Percentiles rank a stretch among this genome's conserved stretches.
Evolutionary conservation across 1,140 invertebrate species (phyloP).

Genomic region (Hetaerina americana): DNA sequence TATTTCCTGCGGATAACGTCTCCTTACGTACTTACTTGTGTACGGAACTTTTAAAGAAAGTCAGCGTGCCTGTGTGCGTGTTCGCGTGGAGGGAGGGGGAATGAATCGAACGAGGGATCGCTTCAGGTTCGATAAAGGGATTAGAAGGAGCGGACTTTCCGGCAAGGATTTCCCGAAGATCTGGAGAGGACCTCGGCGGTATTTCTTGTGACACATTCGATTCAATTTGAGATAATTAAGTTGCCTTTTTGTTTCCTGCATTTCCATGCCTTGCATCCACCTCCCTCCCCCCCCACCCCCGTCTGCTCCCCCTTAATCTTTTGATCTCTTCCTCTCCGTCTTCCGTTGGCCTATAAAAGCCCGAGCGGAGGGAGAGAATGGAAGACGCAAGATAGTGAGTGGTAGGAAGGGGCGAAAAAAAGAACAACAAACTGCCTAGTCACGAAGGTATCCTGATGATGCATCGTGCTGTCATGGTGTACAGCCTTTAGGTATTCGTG

Average conservation of each 20-base stretch:
- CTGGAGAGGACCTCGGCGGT: not conserved
- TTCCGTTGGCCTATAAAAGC: too few species aligned
- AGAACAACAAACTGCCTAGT: not conserved
- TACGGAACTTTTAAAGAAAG: not conserved
- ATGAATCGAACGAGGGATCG: too few species aligned
- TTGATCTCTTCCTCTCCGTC: not conserved
- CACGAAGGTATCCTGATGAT: not conserved
- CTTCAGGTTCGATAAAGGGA: too few species aligned
- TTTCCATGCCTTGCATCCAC: too few species aligned
- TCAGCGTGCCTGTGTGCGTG: not conserved
- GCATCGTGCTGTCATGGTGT: not conserved
- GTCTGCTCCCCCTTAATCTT: not conserved
- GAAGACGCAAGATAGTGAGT: too few species aligned
- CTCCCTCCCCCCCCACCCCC: not conserved
- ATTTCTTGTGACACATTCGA: not conserved
- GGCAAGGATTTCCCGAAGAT: not conserved
- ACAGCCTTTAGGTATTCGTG: not conserved
- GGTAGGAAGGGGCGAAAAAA: not conserved
- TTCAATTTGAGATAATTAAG: conserved; percentile 1
- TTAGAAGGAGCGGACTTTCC: too few species aligned
- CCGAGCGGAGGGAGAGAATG: too few species aligned
- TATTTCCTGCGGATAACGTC: not conserved
- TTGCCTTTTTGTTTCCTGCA: not conserved
- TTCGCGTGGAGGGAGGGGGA: not conserved
- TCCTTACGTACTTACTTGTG: not conserved